Evolutionary conservation across 2,888 invertebrate species (phyloP).

Genomic region (Latrodectus hesperus): DNA sequence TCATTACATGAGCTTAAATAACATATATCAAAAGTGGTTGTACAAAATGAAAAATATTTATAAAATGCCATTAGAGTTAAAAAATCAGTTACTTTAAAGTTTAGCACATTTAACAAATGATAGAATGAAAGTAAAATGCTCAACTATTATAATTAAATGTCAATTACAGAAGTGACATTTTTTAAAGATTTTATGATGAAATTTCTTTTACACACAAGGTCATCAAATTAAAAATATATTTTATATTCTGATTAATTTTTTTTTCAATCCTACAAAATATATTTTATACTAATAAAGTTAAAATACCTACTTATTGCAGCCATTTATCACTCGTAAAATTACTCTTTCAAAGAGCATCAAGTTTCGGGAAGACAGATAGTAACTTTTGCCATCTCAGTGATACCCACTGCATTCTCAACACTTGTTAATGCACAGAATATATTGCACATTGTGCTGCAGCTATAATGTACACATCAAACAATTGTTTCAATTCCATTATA

Average conservation of each 20-base stretch:
- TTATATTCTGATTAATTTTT: not conserved
- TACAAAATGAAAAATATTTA: not conserved
- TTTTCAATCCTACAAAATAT: not conserved
- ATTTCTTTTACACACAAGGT: not conserved
- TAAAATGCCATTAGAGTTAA: not conserved
- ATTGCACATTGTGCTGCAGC: not conserved
- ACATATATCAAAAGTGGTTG: slow-evolving; percentile 1
- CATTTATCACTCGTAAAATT: not conserved
- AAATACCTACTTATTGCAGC: slow-evolving; percentile 5
- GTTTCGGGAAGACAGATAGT: slow-evolving; percentile 44
- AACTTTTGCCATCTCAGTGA: slow-evolving; percentile 11
- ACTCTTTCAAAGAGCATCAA: slow-evolving; percentile 1
- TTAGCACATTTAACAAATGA: not conserved
- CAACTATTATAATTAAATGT: not conserved
- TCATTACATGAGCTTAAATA: not conserved
- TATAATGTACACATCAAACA: not conserved
- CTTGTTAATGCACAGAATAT: not conserved
- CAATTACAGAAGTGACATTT: not conserved
- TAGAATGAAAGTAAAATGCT: not conserved
- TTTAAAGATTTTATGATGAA: not conserved
- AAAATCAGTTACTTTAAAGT: not conserved
- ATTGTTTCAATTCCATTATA: too few species aligned
- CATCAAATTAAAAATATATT: not conserved
- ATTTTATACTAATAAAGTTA: not conserved
- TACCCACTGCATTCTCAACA: not conserved